These are phyloP conservation scores for Aegotheles bennettii DNA, from an alignment of 2,113 vertebrate species.

Conservation along the genomic window DNA sequence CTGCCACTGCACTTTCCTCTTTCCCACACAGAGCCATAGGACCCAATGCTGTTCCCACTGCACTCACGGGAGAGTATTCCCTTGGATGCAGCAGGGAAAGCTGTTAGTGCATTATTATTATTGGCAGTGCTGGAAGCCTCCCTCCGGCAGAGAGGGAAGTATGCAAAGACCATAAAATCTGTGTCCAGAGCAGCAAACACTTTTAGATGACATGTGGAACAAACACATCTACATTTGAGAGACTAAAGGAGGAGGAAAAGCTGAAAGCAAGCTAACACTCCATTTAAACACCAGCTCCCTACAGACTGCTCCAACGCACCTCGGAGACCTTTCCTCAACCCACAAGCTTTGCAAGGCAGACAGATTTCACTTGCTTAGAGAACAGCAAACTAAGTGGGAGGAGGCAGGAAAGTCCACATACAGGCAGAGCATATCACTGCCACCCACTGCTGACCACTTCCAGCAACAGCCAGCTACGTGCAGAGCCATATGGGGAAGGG, in stretches of 20 bases:
- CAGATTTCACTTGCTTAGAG: background rate
- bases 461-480: rapidly evolving
- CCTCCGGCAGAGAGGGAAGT: background rate
- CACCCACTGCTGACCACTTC: background rate
- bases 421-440: background rate
- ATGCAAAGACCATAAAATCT: background rate
- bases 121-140: background rate
- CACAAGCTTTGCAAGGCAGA: background rate
- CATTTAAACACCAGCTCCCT: background rate
- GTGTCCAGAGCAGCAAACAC: rapidly evolving
- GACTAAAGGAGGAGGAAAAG: background rate
- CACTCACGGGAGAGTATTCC: background rate
- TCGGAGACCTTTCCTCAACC: background rate
- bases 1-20: constrained; percentile 19
- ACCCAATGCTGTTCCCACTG: background rate
- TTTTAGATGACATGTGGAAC: background rate
- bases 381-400: rapidly evolving
- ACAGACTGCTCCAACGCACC: background rate
- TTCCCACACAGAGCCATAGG: constrained; percentile 33
- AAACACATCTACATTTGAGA: background rate
- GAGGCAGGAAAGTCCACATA: background rate
- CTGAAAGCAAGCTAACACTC: background rate
- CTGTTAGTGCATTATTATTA: background rate
- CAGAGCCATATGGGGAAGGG: background rate
- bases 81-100: background rate